Percentiles rank a stretch among this genome's conserved stretches.
Evolutionary conservation across 2,888 invertebrate genomes (phyloP).

Genomic region (Pseudeuparius sepicola): DNA sequence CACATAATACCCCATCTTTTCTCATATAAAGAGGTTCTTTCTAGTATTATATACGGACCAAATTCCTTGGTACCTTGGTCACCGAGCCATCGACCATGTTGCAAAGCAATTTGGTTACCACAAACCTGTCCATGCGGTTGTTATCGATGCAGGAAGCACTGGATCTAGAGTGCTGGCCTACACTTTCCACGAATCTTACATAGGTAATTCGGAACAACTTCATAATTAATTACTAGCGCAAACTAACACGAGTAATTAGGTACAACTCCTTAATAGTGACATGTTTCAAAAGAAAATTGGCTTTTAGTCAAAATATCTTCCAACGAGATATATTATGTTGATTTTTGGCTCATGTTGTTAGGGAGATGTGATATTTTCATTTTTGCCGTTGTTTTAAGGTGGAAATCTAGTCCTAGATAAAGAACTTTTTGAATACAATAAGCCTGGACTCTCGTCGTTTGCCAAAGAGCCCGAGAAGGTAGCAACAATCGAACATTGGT

Average conservation of each 20-base stretch:
- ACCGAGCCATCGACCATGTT: constrained; percentile 57
- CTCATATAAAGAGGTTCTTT: too few relatives aligned
- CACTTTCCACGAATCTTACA: constrained; percentile 69
- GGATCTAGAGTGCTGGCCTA: constrained; percentile 79
- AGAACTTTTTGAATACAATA: constrained; percentile 73
- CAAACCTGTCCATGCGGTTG: constrained; percentile 66
- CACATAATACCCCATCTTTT: constrained; percentile 2
- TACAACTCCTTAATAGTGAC: too few relatives aligned
- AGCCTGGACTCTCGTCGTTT: constrained; percentile 86
- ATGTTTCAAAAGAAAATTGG: too few relatives aligned
- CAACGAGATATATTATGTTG: too few relatives aligned
- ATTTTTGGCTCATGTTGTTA: too few relatives aligned
- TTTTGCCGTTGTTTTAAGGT: constrained; percentile 35
- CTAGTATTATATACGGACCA: constrained; percentile 49
- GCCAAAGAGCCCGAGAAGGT: constrained; percentile 70
- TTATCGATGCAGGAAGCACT: constrained; percentile 91
- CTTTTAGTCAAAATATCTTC: too few relatives aligned
- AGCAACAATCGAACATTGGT: constrained; percentile 22
- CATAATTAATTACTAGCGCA: too few relatives aligned
- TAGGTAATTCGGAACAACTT: constrained; percentile 44
- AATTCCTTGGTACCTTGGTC: constrained; percentile 39
- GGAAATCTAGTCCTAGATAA: constrained; percentile 68
- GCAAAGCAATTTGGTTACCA: constrained; percentile 64
- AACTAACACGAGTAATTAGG: too few relatives aligned
- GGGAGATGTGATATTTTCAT: too few relatives aligned